These are phyloP conservation scores for Euura lappo DNA, from an alignment of 1,140 invertebrate species.

Conservation along the genomic window DNA sequence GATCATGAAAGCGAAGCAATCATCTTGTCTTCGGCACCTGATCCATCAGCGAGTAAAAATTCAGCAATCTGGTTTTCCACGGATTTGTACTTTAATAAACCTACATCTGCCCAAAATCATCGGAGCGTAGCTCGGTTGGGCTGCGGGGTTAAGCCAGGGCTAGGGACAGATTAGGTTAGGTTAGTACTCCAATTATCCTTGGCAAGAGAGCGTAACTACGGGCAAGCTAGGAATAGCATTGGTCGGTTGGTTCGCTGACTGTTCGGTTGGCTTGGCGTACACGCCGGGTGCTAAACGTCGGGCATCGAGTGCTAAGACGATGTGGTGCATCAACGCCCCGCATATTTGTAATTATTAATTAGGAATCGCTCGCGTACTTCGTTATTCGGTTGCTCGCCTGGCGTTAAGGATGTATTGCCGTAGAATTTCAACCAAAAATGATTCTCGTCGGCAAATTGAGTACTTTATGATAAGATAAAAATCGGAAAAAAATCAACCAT, in stretches of 20 bases:
- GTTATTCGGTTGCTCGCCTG: neutral
- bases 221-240: constrained; percentile 5
- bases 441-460: no score
- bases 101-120: neutral
- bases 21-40: no score
- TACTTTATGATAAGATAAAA: no score
- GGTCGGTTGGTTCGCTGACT: neutral
- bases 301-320: neutral
- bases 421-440: no score
- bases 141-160: neutral
- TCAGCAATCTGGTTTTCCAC: no score
- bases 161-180: constrained; percentile 7
- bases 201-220: constrained; percentile 11
- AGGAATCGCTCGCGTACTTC: neutral
- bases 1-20: no score
- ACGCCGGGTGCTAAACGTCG: constrained; percentile 4
- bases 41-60: no score
- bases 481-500: no score
- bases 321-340: neutral
- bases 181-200: constrained; percentile 13
- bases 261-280: constrained; percentile 4
- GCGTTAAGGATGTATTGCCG: neutral
- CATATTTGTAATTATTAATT: constrained; percentile 8
- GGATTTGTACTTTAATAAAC: no score
- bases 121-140: neutral